These are phyloP conservation scores for Saimiri boliviensis DNA, from an alignment of 2,113 vertebrate genomes.

Conservation along the genomic window DNA sequence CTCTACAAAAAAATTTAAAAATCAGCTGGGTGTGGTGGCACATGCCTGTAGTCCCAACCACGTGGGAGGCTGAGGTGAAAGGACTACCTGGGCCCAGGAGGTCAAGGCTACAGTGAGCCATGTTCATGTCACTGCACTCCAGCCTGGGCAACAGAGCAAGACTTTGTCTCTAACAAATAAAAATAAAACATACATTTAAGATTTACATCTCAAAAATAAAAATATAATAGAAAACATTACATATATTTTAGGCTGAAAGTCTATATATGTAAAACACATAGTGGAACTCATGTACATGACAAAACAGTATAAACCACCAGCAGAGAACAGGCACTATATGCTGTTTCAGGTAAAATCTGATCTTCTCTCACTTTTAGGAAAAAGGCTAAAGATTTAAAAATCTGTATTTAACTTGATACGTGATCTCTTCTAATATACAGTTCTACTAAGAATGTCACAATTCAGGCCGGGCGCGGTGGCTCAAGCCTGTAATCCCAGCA, in stretches of 20 bases:
- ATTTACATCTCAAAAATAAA: conserved; percentile 33
- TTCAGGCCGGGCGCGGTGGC: no score
- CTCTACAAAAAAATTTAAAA: no score
- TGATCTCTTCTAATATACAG: neutral
- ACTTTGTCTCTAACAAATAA: no score
- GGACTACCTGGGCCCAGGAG: no score
- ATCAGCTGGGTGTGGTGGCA: no score
- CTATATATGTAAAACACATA: neutral
- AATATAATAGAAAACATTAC: neutral
- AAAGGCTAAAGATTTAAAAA: conserved; percentile 31
- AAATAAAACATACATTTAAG: neutral
- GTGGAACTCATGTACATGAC: neutral
- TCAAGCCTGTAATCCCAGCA: no score
- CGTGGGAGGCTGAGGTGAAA: no score
- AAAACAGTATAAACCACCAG: neutral
- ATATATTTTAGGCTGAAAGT: conserved; percentile 8
- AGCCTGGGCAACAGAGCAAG: no score
- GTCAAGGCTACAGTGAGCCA: no score
- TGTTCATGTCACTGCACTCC: no score
- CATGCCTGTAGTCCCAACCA: no score
- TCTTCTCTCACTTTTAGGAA: conserved; percentile 1
- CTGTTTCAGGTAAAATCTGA: neutral
- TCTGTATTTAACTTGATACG: neutral
- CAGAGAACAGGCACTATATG: neutral
- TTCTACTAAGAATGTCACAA: neutral